phyloP scores from a whole-genome alignment of 2,797 vertebrate species.

The Amblyraja radiata region DNA sequence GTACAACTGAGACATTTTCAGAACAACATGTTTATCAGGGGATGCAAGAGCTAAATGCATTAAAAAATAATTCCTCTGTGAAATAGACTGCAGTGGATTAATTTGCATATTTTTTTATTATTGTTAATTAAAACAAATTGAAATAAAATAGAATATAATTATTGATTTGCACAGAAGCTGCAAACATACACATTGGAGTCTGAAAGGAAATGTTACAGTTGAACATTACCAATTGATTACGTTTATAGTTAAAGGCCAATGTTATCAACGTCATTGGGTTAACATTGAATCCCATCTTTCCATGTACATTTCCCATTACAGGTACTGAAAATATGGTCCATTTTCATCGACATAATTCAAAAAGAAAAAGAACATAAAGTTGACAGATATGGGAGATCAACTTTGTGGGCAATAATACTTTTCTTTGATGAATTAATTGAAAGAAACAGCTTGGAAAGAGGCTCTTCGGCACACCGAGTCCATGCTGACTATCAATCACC shows the following conservation, averaged over 20 bases:
- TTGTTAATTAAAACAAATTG: neutral
- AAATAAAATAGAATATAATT: neutral
- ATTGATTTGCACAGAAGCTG: neutral
- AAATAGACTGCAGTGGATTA: neutral
- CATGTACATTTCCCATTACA: neutral
- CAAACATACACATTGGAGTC: neutral
- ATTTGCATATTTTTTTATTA: neutral
- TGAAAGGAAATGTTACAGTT: neutral
- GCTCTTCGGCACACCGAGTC: too few species aligned
- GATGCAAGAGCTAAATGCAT: neutral
- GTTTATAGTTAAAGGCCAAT: neutral
- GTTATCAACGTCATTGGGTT: neutral
- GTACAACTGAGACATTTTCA: neutral
- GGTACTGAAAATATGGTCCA: neutral
- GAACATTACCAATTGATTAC: neutral
- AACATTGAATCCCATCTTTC: neutral
- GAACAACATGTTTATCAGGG: neutral
- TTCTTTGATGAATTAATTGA: neutral
- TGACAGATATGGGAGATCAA: neutral
- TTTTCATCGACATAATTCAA: neutral
- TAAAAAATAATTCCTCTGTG: neutral
- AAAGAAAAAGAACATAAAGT: neutral
- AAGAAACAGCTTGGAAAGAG: too few species aligned
- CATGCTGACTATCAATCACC: too few species aligned
- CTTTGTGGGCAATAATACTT: neutral